Evolutionary conservation across 2,797 vertebrate species (phyloP), one percentile per base, ranked within the genome.

Genomic region (Gila robusta): DNA sequence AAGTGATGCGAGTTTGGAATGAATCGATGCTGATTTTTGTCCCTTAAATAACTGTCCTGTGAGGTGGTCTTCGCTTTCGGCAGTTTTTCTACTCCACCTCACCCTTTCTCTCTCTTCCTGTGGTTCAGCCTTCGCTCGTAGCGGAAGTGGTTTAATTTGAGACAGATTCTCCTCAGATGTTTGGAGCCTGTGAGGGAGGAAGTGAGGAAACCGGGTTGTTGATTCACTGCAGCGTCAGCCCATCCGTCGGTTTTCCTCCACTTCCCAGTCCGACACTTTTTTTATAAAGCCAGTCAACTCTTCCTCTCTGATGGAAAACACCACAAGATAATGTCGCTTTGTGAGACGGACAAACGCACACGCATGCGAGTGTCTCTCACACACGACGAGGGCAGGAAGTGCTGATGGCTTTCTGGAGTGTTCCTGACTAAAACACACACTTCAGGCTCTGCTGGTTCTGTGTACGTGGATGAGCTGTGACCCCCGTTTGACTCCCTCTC

Each of bases 101-200:
- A 76, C 67, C 72, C 72, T 88, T 88, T 59, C 66, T 47, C 49
- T 62, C 37, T 47, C 6, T 95, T 93, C 92, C 91, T 82, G 81
- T 79, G 54, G 23, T 92, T 87, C 89, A 41, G 90, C 92, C 93
- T 93, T 90, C 91, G 90, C 91, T 92, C 92, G 6, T 64, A 95
- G 92, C 92, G 95, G 95, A 96, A 96, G 94, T 91, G 73, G 69
- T 93, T 94, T 96, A 95, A 95, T 95, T 95, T 91, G 91, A 94
- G 93, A 92, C 94, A 94, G 94, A 95, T 96, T 94, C 92, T 94
- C 69, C 56, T 87, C 83, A 91, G 23, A 80, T 90, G 93, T 88
- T 89, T 87, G 88, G 88, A 92, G 91, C 89, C 87, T 92, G 88
- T 80, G 67, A 88, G 85, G 87, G 91, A 95, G 95, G 95, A 95